Evolutionary conservation across 2,113 vertebrate species (phyloP), one percentile per base, ranked within the genome.

Genomic region (Neodontobutis hainanensis): DNA sequence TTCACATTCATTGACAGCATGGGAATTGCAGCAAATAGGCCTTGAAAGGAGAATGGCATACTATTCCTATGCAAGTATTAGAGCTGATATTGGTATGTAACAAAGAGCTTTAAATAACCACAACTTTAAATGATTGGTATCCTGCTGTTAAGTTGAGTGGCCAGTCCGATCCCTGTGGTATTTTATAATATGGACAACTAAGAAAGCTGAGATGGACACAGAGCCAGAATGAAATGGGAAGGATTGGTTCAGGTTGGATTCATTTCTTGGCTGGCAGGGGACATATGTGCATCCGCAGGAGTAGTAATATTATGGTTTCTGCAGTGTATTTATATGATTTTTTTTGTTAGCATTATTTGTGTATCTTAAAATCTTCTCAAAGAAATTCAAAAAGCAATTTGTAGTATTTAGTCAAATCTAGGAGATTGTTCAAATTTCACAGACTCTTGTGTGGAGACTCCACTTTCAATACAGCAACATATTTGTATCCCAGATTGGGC

Each of bases 1-100:
- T 87, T 75, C 78, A 69, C 70, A 44, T 82, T 79, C 65, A 62
- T 61, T 82, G 77, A 84, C 87, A 84, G 77, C 55, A 46, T 55
- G 67, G 43, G 63, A 68, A 75, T 66, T 61, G 77, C 63, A 88
- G 68, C 70, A 79, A 85, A 73, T 82, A 85, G 82, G 75, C 73
- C 62, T 68, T 73, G 65, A 79, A 75, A 69, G 65, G 49, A 48
- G 38, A 70, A 57, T 14, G 40, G 48, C 64, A 60, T 61, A 60
- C 38, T 38, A 36, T 56, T 51, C 3, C 3, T 58, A 35, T 65
- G 56, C 58, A 49, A 55, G 35, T 66, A 68, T 63, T 40, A 8
- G 36, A 16, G 48, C 45, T 58, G 42, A 44, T 55, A 40, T 66
- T 50, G 44, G 8, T 38, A 43, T 55, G 61, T 60, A 62, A 66